phyloP scores from a whole-genome alignment of 2,113 vertebrate genomes.

The Pteropus alecto region DNA sequence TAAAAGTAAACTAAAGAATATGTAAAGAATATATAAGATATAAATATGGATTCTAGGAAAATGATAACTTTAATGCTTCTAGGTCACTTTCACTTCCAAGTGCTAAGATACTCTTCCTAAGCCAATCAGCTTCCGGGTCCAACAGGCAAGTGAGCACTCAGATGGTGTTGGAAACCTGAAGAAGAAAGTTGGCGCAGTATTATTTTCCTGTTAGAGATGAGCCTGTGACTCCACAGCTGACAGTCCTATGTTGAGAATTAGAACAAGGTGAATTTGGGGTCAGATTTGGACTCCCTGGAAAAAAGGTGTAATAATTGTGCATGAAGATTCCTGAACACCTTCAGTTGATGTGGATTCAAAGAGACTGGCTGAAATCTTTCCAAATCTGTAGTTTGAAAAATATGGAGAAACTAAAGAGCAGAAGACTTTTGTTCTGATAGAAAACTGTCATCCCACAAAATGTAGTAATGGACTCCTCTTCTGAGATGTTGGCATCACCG shows the following conservation, averaged over 20 bases:
- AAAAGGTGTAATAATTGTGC: not conserved
- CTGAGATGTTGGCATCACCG: not conserved
- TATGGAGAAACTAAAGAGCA: not conserved
- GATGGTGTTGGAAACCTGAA: not conserved
- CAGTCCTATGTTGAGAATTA: not conserved
- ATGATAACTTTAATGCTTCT: not conserved
- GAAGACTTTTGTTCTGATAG: not conserved
- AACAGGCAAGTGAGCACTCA: not conserved
- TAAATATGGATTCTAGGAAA: not conserved
- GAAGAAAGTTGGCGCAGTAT: not conserved
- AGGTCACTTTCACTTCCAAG: not conserved
- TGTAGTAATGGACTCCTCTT: not conserved
- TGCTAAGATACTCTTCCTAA: not conserved
- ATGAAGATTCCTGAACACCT: not conserved
- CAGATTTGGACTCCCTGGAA: not conserved
- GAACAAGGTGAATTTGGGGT: not conserved
- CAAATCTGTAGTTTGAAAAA: not conserved
- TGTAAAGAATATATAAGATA: not conserved
- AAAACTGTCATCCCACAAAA: not conserved
- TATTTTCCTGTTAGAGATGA: not conserved
- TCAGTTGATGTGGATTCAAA: not conserved
- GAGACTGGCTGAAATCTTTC: not conserved
- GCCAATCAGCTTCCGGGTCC: rapidly evolving
- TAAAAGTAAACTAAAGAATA: not conserved
- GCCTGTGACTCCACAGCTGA: not conserved